Percentiles rank a stretch among this genome's conserved stretches.
Evolutionary conservation across 2,888 invertebrate genomes (phyloP).

Genomic region (Augiades crinisus): DNA sequence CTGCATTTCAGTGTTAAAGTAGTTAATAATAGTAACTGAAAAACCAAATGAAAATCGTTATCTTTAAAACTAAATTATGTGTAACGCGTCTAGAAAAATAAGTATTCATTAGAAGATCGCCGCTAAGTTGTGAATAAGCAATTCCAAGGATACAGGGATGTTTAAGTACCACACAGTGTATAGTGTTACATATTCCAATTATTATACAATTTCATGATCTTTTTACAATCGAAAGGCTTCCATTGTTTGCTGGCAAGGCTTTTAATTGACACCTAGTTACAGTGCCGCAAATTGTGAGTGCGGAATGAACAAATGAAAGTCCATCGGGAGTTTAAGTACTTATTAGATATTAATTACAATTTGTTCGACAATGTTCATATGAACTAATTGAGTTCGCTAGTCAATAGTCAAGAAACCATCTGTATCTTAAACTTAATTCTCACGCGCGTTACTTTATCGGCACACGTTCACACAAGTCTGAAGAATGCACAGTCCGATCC

Average conservation of each 20-base stretch:
- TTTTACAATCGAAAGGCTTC: conserved; percentile 52
- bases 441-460: conserved; percentile 38
- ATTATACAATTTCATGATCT: conserved; percentile 52
- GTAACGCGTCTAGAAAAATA: conserved; percentile 14
- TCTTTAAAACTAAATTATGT: conserved; percentile 13
- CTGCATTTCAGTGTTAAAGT: conserved; percentile 65
- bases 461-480: conserved; percentile 65
- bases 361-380: conserved; percentile 41
- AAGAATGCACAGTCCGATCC: conserved; percentile 30
- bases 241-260: conserved; percentile 67
- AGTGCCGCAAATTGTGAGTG: conserved; percentile 48
- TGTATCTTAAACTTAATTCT: conserved; percentile 22
- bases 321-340: conserved; percentile 59
- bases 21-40: conserved; percentile 32
- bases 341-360: conserved; percentile 48
- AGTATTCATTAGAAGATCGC: conserved; percentile 51
- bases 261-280: conserved; percentile 72
- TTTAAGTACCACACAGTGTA: conserved; percentile 59
- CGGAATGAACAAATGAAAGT: conserved; percentile 62
- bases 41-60: conserved; percentile 1
- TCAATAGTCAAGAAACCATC: conserved; percentile 30
- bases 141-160: conserved; percentile 57
- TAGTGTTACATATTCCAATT: conserved; percentile 55
- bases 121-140: conserved; percentile 49
- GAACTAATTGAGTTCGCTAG: conserved; percentile 23